phyloP scores from a whole-genome alignment of 2,888 invertebrate species.

The Abscondita cerata region DNA sequence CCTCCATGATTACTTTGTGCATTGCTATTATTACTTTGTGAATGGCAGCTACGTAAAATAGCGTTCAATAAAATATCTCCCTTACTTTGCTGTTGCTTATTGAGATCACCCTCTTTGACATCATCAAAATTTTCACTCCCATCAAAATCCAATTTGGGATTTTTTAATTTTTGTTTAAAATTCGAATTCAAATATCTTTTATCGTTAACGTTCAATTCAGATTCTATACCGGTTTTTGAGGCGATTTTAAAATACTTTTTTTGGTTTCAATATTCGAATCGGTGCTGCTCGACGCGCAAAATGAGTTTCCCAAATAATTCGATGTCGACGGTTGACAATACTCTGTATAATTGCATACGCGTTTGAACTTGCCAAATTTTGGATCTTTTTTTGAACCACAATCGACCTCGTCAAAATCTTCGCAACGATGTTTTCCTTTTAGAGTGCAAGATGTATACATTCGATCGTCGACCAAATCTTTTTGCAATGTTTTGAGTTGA shows the following conservation, averaged over 20 bases:
- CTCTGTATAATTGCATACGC: conserved; percentile 36
- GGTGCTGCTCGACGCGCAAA: background rate
- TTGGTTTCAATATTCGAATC: too few species aligned
- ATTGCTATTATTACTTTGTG: conserved; percentile 23
- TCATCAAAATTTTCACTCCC: conserved; percentile 45
- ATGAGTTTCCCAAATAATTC: conserved; percentile 36
- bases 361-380: conserved; percentile 39
- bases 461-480: conserved; percentile 69
- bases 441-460: conserved; percentile 75
- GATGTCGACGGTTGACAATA: conserved; percentile 32
- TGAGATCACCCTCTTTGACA: conserved; percentile 49
- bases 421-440: conserved; percentile 80
- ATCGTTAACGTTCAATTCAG: conserved; percentile 42
- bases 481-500: conserved; percentile 21
- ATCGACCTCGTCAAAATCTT: conserved; percentile 73
- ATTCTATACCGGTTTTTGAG: conserved; percentile 11
- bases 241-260: conserved; percentile 11
- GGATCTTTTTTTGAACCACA: conserved; percentile 27
- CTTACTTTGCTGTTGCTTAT: conserved; percentile 43
- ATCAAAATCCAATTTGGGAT: conserved; percentile 56
- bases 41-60: conserved; percentile 53
- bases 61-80: conserved; percentile 56
- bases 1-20: conserved; percentile 14
- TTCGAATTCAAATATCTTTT: conserved; percentile 38
- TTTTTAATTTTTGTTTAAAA: conserved; percentile 41